Conservation (phyloP, 1,140 invertebrate species). For the Drosophila setifemur region DNA sequence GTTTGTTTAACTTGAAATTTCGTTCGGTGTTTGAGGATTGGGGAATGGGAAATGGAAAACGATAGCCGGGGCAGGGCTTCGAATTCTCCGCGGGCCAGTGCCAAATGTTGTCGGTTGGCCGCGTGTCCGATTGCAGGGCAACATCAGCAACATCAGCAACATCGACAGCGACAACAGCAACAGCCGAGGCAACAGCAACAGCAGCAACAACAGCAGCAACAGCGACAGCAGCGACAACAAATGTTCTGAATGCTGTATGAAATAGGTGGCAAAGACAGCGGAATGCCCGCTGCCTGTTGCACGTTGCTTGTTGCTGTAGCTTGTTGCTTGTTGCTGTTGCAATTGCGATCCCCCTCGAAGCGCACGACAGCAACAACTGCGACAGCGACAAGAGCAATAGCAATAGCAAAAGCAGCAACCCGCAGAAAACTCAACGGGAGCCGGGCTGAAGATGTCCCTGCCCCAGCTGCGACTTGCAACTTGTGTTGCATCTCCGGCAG, state of each 20-base stretch:
- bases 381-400: slow-evolving; percentile 31
- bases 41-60: slow-evolving; percentile 7
- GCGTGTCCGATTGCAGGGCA: slow-evolving; percentile 59
- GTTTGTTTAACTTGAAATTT: not conserved
- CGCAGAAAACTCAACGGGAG: slow-evolving; percentile 35
- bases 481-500: not conserved
- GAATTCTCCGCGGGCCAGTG: slow-evolving; percentile 28
- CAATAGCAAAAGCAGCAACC: slow-evolving; percentile 9
- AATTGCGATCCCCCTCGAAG: slow-evolving; percentile 14
- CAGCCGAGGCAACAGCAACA: slow-evolving; percentile 34
- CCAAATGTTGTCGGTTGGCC: slow-evolving; percentile 27
- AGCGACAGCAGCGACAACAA: slow-evolving; percentile 57
- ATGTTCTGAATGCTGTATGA: slow-evolving; percentile 58
- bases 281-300: slow-evolving; percentile 58
- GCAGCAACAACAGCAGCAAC: slow-evolving; percentile 34
- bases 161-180: slow-evolving; percentile 9
- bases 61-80: slow-evolving; percentile 9
- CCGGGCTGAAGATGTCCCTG: slow-evolving; percentile 18
- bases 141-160: slow-evolving; percentile 17
- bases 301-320: not conserved
- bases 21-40: not conserved
- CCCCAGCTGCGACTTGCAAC: slow-evolving; percentile 14
- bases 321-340: slow-evolving; percentile 23
- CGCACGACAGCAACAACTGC: slow-evolving; percentile 28
- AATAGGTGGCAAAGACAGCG: slow-evolving; percentile 72